Evolutionary conservation across 2,797 vertebrate genomes (phyloP).

Genomic region (Enteromius afrohamiltoni): DNA sequence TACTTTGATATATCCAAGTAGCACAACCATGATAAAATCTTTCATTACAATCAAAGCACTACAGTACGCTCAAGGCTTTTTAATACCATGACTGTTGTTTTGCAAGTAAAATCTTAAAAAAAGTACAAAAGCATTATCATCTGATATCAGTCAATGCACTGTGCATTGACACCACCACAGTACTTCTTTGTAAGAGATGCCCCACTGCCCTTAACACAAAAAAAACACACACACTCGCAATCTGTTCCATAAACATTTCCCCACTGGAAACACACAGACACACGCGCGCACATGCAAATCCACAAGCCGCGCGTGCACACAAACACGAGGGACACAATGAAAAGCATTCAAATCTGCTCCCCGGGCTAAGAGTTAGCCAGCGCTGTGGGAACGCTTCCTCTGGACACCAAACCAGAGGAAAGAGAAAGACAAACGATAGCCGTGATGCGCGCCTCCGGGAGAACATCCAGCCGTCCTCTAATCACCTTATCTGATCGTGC

Average conservation of each 20-base stretch:
- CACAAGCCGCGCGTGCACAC: slow-evolving; percentile 38
- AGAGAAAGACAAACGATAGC: slow-evolving; percentile 9
- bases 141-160: slow-evolving; percentile 7
- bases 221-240: slow-evolving; percentile 52
- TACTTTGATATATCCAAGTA: neutral
- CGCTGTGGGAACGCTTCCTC: slow-evolving; percentile 26
- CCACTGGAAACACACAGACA: slow-evolving; percentile 34
- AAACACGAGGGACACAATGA: slow-evolving; percentile 35
- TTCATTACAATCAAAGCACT: neutral
- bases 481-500: slow-evolving; percentile 58
- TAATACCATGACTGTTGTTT: neutral
- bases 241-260: slow-evolving; percentile 32
- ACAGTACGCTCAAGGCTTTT: neutral
- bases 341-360: slow-evolving; percentile 47
- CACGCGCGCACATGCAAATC: slow-evolving; percentile 39
- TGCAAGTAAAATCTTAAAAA: neutral
- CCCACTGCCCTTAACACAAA: neutral
- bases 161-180: neutral
- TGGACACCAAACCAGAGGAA: slow-evolving; percentile 8
- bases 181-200: slow-evolving; percentile 22
- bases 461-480: slow-evolving; percentile 29
- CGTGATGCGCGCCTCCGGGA: neutral
- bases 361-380: slow-evolving; percentile 6
- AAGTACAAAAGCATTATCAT: neutral
- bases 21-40: neutral